Evolutionary conservation across 2,113 vertebrate genomes (phyloP).

Genomic region (Nothocercus nigrocapillus): DNA sequence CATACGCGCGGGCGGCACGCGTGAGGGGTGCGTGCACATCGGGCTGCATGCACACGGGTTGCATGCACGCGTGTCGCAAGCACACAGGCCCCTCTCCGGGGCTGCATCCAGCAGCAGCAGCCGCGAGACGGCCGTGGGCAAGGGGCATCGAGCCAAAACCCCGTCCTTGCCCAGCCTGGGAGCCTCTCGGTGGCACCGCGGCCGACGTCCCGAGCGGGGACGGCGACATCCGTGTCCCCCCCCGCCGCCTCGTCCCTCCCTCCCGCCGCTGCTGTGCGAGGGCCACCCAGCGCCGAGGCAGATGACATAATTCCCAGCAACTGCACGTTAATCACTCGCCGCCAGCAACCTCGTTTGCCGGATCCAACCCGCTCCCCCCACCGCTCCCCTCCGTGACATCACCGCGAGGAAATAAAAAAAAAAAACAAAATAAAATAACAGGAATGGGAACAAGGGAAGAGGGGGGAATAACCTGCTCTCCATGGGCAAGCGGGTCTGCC

Average conservation of each 20-base stretch:
- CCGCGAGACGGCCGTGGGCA: accelerated
- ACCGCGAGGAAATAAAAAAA: background rate
- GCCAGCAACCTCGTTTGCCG: conserved; percentile 2
- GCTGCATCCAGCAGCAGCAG: too few relatives aligned
- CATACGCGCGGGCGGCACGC: too few relatives aligned
- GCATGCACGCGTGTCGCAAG: background rate
- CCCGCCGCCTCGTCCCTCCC: background rate
- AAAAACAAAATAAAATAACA: too few relatives aligned
- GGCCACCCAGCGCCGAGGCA: conserved; percentile 39
- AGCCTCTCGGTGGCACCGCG: background rate
- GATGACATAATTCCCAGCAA: conserved; percentile 70
- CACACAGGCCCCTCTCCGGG: background rate
- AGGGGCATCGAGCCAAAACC: accelerated
- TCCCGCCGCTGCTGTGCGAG: background rate
- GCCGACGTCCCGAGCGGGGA: background rate
- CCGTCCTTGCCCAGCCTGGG: accelerated
- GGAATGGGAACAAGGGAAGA: background rate
- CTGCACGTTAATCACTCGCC: conserved; percentile 28
- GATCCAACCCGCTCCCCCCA: background rate
- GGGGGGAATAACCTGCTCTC: background rate
- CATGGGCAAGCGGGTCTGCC: background rate
- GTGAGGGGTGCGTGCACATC: too few relatives aligned
- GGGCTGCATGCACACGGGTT: too few relatives aligned
- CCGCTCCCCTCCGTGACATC: conserved; percentile 19
- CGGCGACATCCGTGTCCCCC: background rate